Evolutionary conservation across 2,113 vertebrate species (phyloP), one percentile per base, ranked within the genome.

Genomic region (Litocranius walleri): DNA sequence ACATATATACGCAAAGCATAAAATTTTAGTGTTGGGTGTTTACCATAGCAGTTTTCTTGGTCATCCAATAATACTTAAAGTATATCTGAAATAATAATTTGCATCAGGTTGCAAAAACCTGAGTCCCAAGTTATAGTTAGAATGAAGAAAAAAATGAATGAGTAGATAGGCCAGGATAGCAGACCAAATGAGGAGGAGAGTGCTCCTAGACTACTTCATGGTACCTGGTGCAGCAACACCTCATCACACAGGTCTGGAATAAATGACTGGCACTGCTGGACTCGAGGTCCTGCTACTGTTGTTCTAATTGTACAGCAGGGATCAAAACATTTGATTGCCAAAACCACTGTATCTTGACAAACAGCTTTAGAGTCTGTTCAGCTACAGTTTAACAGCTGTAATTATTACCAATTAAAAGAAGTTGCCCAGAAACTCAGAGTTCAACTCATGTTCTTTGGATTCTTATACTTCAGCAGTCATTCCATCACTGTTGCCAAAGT

Each of bases 401-500:
- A 48, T 43, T 88, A 95, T 88, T 23, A 86, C 62, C 67, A 90
- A 40, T 87, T 84, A 91, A 57, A 80, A 78, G 33, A 90, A 54
- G 48, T 87, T 62, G 62, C 36, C 61, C 78, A 90, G 83, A 94
- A 92, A 88, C 77, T 50, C 40, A 80, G 62, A 91, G 80, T 61
- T 64, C 33, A 16, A 67, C 67, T 93, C 27, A 83, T 25, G 2
- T 71, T 78, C 33, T 56, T 78, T 40, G 21, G 62, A 3, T 89
- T 71, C 50, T 36, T 52, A 86, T 16, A 71, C 23, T 43, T 91
- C 12, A 21, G 82, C 36, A 91, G 81, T 6, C 50, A 40, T 52
- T 30, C 13, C 33, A 19, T 5, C 27, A 88, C n/a, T 50, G 27
- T 33, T 67, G n/a, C 9, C 48, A 36, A 54, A 92, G 71, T 30